Evolutionary conservation across 2,113 vertebrate species (phyloP).

Genomic region (Pyrgilauda ruficollis): DNA sequence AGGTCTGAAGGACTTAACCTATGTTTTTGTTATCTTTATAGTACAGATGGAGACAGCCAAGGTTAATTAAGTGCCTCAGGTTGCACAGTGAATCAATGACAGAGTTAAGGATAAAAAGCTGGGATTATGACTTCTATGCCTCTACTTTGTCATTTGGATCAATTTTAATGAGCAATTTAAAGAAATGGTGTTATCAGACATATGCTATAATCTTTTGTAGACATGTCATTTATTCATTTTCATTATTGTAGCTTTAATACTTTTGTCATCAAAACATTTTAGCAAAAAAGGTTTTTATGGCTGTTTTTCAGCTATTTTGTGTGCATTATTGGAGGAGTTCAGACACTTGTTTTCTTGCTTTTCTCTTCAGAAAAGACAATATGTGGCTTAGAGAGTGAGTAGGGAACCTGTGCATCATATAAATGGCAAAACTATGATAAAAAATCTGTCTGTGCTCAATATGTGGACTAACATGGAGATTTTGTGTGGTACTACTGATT

Average conservation of each 20-base stretch:
- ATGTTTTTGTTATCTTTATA: slow-evolving; percentile 44
- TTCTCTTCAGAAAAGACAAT: not conserved
- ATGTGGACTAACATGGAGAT: not conserved
- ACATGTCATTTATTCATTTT: not conserved
- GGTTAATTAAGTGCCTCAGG: slow-evolving; percentile 49
- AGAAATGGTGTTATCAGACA: not conserved
- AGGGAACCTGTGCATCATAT: not conserved
- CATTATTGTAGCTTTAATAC: not conserved
- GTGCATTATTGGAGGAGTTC: not conserved
- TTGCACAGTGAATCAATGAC: slow-evolving; percentile 1
- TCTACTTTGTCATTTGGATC: not conserved
- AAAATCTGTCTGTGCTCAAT: not conserved
- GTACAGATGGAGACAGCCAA: not conserved
- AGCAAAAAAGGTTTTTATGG: not conserved
- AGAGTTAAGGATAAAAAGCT: not conserved
- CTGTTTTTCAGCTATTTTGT: not conserved
- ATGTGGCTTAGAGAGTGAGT: not conserved
- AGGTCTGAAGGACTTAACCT: slow-evolving; percentile 26
- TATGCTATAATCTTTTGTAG: not conserved
- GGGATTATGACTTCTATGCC: not conserved
- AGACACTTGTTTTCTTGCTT: not conserved
- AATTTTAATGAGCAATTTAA: not conserved
- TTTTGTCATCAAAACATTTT: not conserved
- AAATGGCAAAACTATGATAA: not conserved
- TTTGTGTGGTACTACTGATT: not conserved